These are phyloP conservation scores for Pluvialis apricaria DNA, from an alignment of 2,113 vertebrate species.

Conservation along the genomic window DNA sequence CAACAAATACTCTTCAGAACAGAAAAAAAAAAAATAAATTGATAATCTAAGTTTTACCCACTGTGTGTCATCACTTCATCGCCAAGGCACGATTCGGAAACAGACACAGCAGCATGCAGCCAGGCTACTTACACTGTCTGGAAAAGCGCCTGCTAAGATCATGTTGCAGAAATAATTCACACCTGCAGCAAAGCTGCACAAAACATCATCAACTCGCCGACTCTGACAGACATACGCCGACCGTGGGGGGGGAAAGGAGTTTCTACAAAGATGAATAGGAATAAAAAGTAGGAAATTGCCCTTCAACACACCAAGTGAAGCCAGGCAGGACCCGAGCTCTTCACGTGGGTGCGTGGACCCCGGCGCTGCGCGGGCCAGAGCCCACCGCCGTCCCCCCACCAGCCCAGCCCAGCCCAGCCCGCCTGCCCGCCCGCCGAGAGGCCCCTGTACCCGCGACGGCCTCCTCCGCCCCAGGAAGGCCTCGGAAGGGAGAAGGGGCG, in stretches of 20 bases:
- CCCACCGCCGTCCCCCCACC: neutral
- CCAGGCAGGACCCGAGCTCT: neutral
- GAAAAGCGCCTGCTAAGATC: neutral
- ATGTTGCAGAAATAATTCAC: neutral
- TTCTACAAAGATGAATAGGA: rapidly evolving
- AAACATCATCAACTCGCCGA: neutral
- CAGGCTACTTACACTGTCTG: neutral
- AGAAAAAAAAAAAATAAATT: neutral
- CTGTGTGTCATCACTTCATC: neutral
- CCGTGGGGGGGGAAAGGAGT: neutral
- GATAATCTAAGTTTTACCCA: neutral
- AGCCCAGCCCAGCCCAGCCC: neutral
- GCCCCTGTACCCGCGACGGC: neutral
- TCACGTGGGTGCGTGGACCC: neutral
- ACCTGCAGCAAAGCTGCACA: slow-evolving; percentile 16
- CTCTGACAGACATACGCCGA: neutral
- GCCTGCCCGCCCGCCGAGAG: neutral
- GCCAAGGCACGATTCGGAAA: neutral
- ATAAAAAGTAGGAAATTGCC: neutral
- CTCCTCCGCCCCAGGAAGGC: neutral
- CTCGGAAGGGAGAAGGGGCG: neutral
- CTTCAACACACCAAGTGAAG: rapidly evolving
- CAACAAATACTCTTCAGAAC: neutral
- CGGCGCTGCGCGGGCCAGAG: neutral
- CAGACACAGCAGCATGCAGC: neutral